Conservation (phyloP, 1,140 invertebrate genomes). For the Drosophila neocordata region DNA sequence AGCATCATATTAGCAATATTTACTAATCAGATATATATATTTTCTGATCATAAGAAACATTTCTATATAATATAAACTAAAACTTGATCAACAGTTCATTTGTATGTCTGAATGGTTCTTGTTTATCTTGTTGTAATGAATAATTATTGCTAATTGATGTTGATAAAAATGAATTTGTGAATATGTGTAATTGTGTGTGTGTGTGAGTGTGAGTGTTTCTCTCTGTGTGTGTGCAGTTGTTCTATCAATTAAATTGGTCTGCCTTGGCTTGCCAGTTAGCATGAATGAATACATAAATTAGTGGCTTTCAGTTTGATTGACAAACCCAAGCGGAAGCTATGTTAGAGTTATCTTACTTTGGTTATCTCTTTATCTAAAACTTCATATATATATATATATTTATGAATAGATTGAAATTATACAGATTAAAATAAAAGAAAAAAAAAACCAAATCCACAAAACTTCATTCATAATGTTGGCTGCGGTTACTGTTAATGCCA, state of each 20-base stretch:
- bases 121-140: slow-evolving; percentile 46
- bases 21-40: no score
- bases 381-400: slow-evolving; percentile 6
- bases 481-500: slow-evolving; percentile 32
- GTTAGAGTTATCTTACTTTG: slow-evolving; percentile 1
- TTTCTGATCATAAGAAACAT: not conserved
- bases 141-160: slow-evolving; percentile 78
- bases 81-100: slow-evolving; percentile 7
- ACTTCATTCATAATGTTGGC: slow-evolving; percentile 57
- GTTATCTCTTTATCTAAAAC: not conserved
- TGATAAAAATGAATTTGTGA: slow-evolving; percentile 78
- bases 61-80: slow-evolving; percentile 1
- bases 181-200: slow-evolving; percentile 56
- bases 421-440: not conserved
- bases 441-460: slow-evolving; percentile 3
- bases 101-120: slow-evolving; percentile 18
- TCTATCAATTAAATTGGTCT: slow-evolving; percentile 71
- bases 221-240: slow-evolving; percentile 14
- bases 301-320: slow-evolving; percentile 22
- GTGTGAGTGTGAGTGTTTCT: slow-evolving; percentile 16
- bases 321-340: slow-evolving; percentile 13
- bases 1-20: no score
- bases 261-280: slow-evolving; percentile 20
- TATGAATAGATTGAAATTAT: not conserved
- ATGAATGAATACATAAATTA: slow-evolving; percentile 30